Evolutionary conservation across 1,140 invertebrate species (phyloP), one percentile per base, ranked within the genome.

Genomic region (Heliconius eleuchia): DNA sequence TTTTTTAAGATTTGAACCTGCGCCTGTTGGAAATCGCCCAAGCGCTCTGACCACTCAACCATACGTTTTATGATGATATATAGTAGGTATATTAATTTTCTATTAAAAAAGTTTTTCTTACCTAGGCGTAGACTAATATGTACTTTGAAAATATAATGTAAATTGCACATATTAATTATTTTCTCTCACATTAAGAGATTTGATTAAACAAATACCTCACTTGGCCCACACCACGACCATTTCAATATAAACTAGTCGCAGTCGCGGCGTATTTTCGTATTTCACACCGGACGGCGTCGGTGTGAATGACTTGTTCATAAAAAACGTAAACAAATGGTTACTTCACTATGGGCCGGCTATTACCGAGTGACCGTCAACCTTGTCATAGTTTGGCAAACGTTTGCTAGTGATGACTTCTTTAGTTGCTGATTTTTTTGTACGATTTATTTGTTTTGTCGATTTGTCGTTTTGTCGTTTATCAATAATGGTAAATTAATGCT

Each of bases 311-410:
- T 81, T 76, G 50, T 74, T 74, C 77, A 86, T 83, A 88, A 91
- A 92, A 90, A 91, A 91, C 79, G 88, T 90, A 91, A 92, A 92
- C 91, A 91, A 92, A 90, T 87, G 82, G 82, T 89, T 91, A 89
- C 85, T 85, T 88, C 87, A 88, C 89, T 85, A 90, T 86, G 81
- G 84, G 66, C 79, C 83, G 87, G 77, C 86, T 88, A 88, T 91
- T 92, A 91, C 91, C 87, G 87, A 89, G 88, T 83, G 81, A 85
- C 76, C 79, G 80, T 37, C 82, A 90, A 91, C 92, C 92, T 93
- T 93, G 92, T 86, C 86, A 86, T 88, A 83, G 83, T 86, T 92
- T 91, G 90, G 86, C 88, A 84, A 66, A 82, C 78, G 87, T 86
- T 89, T 87, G 89, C 84, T 88, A 88, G 84, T 88, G 87, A 90